Conservation (phyloP, 2,888 invertebrate genomes). For the Entomobrya proxima region DNA sequence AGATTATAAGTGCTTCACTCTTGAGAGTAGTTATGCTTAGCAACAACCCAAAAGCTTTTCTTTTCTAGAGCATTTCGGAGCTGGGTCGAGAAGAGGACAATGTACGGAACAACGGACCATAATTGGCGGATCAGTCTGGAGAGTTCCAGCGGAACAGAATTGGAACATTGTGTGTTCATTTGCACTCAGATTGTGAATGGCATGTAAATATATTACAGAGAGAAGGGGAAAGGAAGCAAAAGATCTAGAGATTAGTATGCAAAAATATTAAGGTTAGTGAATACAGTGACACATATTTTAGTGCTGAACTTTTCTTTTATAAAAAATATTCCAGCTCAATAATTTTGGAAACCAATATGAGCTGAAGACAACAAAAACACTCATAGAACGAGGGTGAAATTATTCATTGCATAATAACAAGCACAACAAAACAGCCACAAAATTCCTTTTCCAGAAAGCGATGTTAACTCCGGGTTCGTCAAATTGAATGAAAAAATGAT, state of each 20-base stretch:
- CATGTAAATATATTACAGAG: background rate
- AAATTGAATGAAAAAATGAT: too few species aligned
- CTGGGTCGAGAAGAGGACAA: constrained; percentile 1
- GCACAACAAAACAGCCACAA: too few species aligned
- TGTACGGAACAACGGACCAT: background rate
- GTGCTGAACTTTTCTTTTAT: too few species aligned
- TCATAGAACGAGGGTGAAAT: too few species aligned
- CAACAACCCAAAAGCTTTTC: background rate
- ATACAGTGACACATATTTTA: constrained; percentile 21
- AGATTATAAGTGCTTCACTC: background rate
- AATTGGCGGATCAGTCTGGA: background rate
- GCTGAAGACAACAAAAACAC: too few species aligned
- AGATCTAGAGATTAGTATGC: too few species aligned
- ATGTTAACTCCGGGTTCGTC: too few species aligned
- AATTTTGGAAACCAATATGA: background rate
- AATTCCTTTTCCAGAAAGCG: too few species aligned
- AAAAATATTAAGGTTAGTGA: background rate
- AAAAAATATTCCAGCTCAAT: background rate
- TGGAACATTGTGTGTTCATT: background rate
- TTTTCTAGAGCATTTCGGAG: background rate
- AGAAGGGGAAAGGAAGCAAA: background rate
- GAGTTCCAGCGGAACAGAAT: background rate
- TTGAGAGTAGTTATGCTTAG: too few species aligned
- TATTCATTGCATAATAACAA: too few species aligned
- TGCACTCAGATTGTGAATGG: too few species aligned